Evolutionary conservation across 2,113 vertebrate genomes (phyloP).

Genomic region (western clawed frog (Xenopus tropicalis)): UCB_Xtro_10.0 CM004443.2:138937001-138937500

Average conservation of each 20-base stretch:
- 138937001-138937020: too few relatives aligned
- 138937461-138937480: conserved; percentile 47
- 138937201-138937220: background rate
- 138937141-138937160: too few relatives aligned
- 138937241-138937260: conserved; percentile 5
- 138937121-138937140: too few relatives aligned
- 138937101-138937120: too few relatives aligned
- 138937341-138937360: conserved; percentile 50
- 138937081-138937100: too few relatives aligned
- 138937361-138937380: conserved; percentile 42
- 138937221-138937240: background rate
- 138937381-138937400: conserved; percentile 35
- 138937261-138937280: background rate
- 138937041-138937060: too few relatives aligned
- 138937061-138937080: too few relatives aligned
- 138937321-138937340: conserved; percentile 47
- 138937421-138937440: conserved; percentile 59
- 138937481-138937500: conserved; percentile 57
- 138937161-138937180: too few relatives aligned
- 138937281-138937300: conserved; percentile 20
- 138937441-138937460: conserved; percentile 50
- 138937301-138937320: conserved; percentile 47
- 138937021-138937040: too few relatives aligned
- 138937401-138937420: conserved; percentile 62
- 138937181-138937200: too few relatives aligned